These are phyloP conservation scores for Pogonomyrmex californicus DNA, from an alignment of 1,140 invertebrate species.

Conservation along the genomic window DNA sequence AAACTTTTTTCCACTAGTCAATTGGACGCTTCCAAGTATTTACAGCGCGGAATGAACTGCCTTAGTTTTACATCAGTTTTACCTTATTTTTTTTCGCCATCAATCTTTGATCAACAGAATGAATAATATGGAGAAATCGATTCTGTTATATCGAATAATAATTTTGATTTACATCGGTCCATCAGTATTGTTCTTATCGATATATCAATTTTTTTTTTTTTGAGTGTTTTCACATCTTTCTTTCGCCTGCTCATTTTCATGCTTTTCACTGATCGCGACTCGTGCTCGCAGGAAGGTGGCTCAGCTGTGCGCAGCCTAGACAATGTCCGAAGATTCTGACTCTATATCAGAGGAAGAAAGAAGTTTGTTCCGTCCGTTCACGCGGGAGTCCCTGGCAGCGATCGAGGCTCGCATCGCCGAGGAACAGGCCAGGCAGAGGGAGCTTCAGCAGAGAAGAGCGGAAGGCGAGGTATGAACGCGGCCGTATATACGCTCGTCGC, in stretches of 20 bases:
- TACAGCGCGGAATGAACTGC: too few relatives aligned
- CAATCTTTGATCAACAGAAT: neutral
- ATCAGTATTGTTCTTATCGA: neutral
- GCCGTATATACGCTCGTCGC: slow-evolving; percentile 7
- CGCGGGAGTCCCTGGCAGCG: slow-evolving; percentile 97
- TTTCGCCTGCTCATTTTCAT: neutral
- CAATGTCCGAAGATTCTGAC: slow-evolving; percentile 96
- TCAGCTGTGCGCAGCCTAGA: slow-evolving; percentile 87
- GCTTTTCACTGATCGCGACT: slow-evolving; percentile 9
- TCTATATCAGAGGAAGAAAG: slow-evolving; percentile 97
- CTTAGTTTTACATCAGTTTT: neutral
- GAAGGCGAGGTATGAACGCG: slow-evolving; percentile 93
- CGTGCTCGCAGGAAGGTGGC: slow-evolving; percentile 84
- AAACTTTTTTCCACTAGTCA: too few relatives aligned
- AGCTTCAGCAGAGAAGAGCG: slow-evolving; percentile 98
- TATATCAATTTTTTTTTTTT: neutral
- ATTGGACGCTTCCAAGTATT: too few relatives aligned
- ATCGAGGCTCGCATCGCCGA: slow-evolving; percentile 97
- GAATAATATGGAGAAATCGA: neutral
- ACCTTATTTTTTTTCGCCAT: neutral
- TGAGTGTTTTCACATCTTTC: neutral
- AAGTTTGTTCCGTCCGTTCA: slow-evolving; percentile 98
- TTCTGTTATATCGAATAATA: neutral
- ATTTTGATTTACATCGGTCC: neutral
- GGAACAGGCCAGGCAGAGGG: slow-evolving; percentile 97